Evolutionary conservation across 2,797 vertebrate species (phyloP).

Genomic region (Orientallactaga sibirica): DNA sequence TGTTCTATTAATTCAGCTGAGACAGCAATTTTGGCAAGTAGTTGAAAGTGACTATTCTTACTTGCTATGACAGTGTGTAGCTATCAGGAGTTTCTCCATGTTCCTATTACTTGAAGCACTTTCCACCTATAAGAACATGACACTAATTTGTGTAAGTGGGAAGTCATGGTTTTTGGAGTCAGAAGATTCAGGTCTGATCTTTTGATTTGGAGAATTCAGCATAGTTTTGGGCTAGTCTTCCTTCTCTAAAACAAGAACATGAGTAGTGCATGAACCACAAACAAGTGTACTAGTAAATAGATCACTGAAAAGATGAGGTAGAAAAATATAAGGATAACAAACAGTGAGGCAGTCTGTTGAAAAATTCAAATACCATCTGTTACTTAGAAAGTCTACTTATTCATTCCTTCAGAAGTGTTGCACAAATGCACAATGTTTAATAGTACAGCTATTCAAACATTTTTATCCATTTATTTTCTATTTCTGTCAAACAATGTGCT

Average conservation of each 20-base stretch:
- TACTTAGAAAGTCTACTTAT: constrained; percentile 18
- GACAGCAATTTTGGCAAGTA: constrained; percentile 3
- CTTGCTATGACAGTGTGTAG: neutral
- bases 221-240: constrained; percentile 27
- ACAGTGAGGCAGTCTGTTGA: neutral
- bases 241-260: constrained; percentile 38
- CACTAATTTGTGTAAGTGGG: neutral
- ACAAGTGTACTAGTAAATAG: constrained; percentile 13
- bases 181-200: neutral
- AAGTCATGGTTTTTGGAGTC: neutral
- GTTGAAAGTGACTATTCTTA: constrained; percentile 36
- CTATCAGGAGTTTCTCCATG: constrained; percentile 35
- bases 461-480: constrained; percentile 51
- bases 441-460: constrained; percentile 31
- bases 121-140: neutral
- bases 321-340: constrained; percentile 18
- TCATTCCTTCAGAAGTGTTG: constrained; percentile 18
- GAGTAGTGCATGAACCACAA: constrained; percentile 24
- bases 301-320: constrained; percentile 5
- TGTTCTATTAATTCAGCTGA: neutral
- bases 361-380: constrained; percentile 22
- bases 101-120: constrained; percentile 32
- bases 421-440: neutral
- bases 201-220: constrained; percentile 9
- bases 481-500: constrained; percentile 18